These are phyloP conservation scores for Sebastolobus alascanus DNA, from an alignment of 2,797 vertebrate genomes.

Conservation along the genomic window DNA sequence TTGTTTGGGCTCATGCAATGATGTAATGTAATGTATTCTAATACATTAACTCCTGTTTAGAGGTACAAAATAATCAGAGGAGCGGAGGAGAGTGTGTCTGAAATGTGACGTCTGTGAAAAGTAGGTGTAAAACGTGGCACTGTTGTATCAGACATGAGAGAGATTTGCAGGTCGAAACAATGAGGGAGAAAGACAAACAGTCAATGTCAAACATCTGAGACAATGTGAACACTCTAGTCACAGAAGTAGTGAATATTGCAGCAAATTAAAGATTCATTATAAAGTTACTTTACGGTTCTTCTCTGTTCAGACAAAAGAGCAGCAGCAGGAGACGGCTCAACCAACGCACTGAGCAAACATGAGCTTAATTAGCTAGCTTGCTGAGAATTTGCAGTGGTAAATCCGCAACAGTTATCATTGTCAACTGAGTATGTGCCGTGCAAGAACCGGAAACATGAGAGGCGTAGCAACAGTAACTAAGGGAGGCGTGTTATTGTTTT, in stretches of 20 bases:
- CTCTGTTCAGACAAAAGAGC: neutral
- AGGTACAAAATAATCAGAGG: neutral
- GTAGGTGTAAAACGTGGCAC: neutral
- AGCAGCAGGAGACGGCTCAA: neutral
- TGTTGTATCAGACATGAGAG: neutral
- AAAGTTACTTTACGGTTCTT: neutral
- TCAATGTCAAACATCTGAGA: neutral
- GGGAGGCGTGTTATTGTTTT: neutral
- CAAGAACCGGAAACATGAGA: neutral
- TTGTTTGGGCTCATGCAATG: neutral
- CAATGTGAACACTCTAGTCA: neutral
- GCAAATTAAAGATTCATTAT: neutral
- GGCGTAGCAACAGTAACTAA: neutral
- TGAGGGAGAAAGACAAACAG: neutral
- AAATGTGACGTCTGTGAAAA: no score
- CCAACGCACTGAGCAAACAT: neutral
- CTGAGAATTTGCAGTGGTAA: neutral
- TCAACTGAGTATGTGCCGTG: neutral
- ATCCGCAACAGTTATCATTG: neutral
- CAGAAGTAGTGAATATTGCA: neutral
- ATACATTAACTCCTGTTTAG: neutral
- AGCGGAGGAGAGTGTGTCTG: no score
- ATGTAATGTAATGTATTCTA: no score
- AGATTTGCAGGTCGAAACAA: neutral
- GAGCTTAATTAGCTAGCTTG: neutral